Conservation (phyloP, 2,113 vertebrate genomes). For the Entomyzon cyanotis region DNA sequence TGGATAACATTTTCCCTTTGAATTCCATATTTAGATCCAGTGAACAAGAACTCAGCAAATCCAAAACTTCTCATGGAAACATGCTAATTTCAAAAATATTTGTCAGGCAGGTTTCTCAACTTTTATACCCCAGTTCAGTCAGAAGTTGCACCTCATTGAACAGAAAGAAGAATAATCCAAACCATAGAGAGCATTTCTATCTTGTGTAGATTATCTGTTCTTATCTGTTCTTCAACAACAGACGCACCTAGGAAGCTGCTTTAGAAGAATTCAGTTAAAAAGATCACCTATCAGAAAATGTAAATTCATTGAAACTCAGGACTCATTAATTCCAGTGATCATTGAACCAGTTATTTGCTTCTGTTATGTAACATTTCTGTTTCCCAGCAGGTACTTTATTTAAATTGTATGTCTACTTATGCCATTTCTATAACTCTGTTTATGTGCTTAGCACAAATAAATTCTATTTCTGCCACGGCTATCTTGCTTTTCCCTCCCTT, state of each 20-base stretch:
- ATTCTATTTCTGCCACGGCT: background rate
- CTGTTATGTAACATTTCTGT: background rate
- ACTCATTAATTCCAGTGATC: background rate
- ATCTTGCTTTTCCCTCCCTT: background rate
- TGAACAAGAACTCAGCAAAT: background rate
- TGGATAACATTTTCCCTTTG: background rate
- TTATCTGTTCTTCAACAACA: background rate
- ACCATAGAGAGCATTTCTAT: background rate
- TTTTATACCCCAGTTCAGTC: background rate
- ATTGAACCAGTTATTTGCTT: background rate
- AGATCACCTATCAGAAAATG: background rate
- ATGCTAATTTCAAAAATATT: background rate
- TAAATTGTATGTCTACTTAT: background rate
- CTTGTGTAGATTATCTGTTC: background rate
- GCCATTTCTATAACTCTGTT: background rate
- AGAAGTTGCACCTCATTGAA: background rate
- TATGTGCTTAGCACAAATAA: background rate
- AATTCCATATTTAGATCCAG: background rate
- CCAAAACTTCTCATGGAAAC: background rate
- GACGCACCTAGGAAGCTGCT: fast-evolving
- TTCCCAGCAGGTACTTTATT: background rate
- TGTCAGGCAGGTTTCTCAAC: background rate
- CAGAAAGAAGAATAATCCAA: background rate
- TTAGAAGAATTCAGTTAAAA: background rate
- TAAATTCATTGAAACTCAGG: background rate